These are phyloP conservation scores for Anas capensis DNA, from an alignment of 2,797 vertebrate species.

Conservation along the genomic window DNA sequence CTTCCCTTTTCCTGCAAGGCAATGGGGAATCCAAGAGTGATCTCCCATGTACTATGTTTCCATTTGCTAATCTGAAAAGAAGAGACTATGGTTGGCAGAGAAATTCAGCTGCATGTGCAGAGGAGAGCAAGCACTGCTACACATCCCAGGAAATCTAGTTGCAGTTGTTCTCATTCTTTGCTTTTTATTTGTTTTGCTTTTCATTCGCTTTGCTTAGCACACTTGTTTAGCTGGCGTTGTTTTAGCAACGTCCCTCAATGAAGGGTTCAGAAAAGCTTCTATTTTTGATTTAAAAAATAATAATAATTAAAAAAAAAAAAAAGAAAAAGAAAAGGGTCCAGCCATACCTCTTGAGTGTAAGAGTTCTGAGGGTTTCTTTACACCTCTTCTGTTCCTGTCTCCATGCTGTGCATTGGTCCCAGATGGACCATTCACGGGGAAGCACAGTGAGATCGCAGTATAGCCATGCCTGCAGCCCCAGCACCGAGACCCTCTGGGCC, in stretches of 20 bases:
- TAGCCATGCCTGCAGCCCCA: background rate
- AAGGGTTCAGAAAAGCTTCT: background rate
- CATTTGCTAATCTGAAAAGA: background rate
- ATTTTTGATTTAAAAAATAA: background rate
- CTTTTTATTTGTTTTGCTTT: background rate
- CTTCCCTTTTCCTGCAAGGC: background rate
- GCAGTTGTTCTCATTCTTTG: background rate
- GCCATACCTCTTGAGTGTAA: background rate
- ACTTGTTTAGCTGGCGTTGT: background rate
- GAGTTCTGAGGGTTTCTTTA: background rate
- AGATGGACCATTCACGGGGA: background rate
- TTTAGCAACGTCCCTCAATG: background rate
- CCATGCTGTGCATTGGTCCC: background rate
- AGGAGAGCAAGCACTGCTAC: background rate
- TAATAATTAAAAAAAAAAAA: no score
- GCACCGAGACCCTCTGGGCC: background rate
- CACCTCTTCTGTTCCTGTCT: background rate
- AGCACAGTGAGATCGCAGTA: rapidly evolving
- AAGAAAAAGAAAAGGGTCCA: background rate
- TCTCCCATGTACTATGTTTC: background rate
- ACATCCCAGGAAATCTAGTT: background rate
- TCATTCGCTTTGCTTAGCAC: background rate
- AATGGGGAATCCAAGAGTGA: background rate
- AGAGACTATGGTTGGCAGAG: rapidly evolving
- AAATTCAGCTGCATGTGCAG: background rate